Percentiles rank a stretch among this genome's conserved stretches.
Conservation (phyloP, 2,888 invertebrate species). For the Troilus luridus region DNA sequence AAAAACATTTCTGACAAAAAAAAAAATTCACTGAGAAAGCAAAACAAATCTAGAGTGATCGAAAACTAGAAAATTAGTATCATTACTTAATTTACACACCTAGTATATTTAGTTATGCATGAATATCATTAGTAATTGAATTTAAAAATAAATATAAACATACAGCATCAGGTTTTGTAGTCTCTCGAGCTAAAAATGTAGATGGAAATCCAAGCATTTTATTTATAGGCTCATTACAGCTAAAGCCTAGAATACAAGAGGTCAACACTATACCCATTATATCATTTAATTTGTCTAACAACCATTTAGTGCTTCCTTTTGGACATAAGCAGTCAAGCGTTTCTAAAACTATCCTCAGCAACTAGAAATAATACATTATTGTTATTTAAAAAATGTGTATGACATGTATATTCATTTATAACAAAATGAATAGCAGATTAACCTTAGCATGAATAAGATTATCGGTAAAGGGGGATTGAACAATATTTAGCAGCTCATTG, state of each 20-base stretch:
- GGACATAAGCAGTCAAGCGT: slow-evolving; percentile 60
- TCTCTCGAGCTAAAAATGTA: background rate
- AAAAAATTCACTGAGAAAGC: too few relatives aligned
- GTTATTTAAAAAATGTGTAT: background rate
- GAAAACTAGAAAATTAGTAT: too few relatives aligned
- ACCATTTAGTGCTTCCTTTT: slow-evolving; percentile 59
- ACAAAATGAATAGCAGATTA: background rate
- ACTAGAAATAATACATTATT: slow-evolving; percentile 54
- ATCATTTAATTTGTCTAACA: slow-evolving; percentile 60
- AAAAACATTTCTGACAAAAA: too few relatives aligned
- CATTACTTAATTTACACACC: too few relatives aligned
- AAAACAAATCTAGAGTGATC: too few relatives aligned
- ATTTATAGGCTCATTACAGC: slow-evolving; percentile 39
- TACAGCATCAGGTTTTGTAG: background rate
- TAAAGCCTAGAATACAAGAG: slow-evolving; percentile 59
- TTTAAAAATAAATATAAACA: background rate
- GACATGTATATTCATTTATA: background rate
- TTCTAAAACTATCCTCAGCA: slow-evolving; percentile 60
- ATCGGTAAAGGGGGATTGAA: slow-evolving; percentile 22
- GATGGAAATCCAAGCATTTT: slow-evolving; percentile 12
- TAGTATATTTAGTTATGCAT: too few relatives aligned
- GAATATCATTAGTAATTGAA: too few relatives aligned
- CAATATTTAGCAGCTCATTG: slow-evolving; percentile 46
- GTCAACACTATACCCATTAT: slow-evolving; percentile 60
- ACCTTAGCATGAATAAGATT: slow-evolving; percentile 60